phyloP scores from a whole-genome alignment of 2,888 invertebrate genomes.

The Acanthococcus lagerstroemiae region DNA sequence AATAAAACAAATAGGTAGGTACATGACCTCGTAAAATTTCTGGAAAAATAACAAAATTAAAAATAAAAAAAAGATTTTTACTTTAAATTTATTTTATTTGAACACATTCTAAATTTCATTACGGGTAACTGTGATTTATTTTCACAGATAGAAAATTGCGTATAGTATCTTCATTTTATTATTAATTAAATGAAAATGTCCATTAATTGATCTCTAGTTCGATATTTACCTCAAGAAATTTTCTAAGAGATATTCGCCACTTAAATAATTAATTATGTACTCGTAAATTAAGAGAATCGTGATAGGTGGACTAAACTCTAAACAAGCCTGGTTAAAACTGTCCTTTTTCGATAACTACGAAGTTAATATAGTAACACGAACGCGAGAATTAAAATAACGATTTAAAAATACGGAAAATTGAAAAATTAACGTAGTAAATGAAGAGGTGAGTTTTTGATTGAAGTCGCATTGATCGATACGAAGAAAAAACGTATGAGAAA shows the following conservation, averaged over 20 bases:
- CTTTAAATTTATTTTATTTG: neutral
- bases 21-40: too few relatives aligned
- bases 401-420: neutral
- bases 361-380: constrained; percentile 10
- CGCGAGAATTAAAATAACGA: neutral
- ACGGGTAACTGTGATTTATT: too few relatives aligned
- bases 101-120: neutral
- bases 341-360: too few relatives aligned
- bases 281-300: too few relatives aligned
- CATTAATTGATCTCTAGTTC: neutral
- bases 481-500: constrained; percentile 5
- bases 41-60: too few relatives aligned
- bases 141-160: too few relatives aligned
- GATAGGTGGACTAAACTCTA: too few relatives aligned
- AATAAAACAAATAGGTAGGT: too few relatives aligned
- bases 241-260: too few relatives aligned
- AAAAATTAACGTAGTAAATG: neutral
- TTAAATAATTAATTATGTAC: too few relatives aligned
- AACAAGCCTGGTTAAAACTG: too few relatives aligned
- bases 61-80: neutral
- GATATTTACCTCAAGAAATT: too few relatives aligned
- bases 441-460: constrained; percentile 26
- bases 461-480: constrained; percentile 9
- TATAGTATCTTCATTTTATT: neutral
- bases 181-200: neutral